A percentile compares a stretch with the other conserved stretches of the same genome.
phyloP scores from a whole-genome alignment of 2,113 vertebrate species.

The Azemiops feae region DNA sequence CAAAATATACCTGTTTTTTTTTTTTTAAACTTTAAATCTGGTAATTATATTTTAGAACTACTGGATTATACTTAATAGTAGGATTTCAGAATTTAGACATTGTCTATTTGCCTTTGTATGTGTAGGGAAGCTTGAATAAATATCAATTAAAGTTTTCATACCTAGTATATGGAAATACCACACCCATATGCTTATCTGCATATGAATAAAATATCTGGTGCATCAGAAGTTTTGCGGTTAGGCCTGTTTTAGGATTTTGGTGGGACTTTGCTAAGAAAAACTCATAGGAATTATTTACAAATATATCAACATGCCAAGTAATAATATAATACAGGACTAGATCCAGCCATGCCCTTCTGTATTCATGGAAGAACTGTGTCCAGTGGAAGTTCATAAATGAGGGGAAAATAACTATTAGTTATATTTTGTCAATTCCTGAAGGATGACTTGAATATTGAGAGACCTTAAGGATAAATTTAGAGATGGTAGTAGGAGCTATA shows the following conservation, averaged over 20 bases:
- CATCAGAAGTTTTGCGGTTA: background rate
- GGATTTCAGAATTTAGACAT: background rate
- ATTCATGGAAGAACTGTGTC: background rate
- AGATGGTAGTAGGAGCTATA: background rate
- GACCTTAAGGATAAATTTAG: background rate
- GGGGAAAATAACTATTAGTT: background rate
- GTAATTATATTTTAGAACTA: background rate
- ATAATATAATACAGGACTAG: background rate
- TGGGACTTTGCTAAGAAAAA: background rate
- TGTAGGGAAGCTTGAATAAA: background rate
- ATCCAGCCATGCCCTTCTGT: background rate
- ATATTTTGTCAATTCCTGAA: background rate
- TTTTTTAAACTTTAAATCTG: background rate
- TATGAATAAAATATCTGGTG: background rate
- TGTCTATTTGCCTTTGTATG: background rate
- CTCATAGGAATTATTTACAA: background rate
- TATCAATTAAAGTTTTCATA: background rate
- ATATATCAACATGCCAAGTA: background rate
- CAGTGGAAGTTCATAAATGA: background rate
- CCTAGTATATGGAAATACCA: background rate
- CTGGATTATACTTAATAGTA: background rate
- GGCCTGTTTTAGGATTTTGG: background rate
- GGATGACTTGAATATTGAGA: background rate
- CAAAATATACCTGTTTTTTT: background rate
- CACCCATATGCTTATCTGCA: background rate